A percentile compares a stretch with the other conserved stretches of the same genome.
These are phyloP conservation scores for Collichthys lucidus DNA, from an alignment of 2,113 vertebrate species.

Conservation along the genomic window DNA sequence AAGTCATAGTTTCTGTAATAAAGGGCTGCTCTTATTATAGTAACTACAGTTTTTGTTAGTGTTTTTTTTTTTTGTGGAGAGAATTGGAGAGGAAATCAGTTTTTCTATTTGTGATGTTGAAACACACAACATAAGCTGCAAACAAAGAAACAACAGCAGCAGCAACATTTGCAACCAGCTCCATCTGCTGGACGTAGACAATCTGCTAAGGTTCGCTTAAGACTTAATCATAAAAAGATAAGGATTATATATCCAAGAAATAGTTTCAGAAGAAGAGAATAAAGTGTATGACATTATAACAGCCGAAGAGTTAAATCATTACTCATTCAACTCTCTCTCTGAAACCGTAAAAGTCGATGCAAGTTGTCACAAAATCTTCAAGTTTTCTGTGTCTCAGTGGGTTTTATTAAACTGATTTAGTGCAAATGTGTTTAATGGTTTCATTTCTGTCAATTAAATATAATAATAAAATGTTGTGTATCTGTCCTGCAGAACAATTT, in stretches of 20 bases:
- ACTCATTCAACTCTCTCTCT: neutral
- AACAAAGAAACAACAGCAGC: neutral
- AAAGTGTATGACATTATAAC: no score
- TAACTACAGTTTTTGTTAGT: neutral
- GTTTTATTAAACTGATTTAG: neutral
- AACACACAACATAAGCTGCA: neutral
- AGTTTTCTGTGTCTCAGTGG: neutral
- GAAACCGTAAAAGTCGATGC: neutral
- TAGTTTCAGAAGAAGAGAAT: neutral
- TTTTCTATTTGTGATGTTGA: neutral
- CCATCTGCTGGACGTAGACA: constrained; percentile 57
- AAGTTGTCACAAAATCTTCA: neutral
- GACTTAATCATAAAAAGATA: neutral
- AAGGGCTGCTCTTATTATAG: neutral
- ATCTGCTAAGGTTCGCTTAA: neutral
- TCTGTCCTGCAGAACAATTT: neutral
- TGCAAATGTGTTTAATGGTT: neutral
- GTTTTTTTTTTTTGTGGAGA: neutral
- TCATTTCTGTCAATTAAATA: no score
- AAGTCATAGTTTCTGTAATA: no score
- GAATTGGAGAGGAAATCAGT: neutral
- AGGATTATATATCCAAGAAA: neutral
- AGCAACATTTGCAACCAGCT: constrained; percentile 22
- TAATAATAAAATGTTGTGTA: no score
- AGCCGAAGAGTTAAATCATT: neutral